phyloP scores from a whole-genome alignment of 1,140 invertebrate species.

The Hesperophylax magnus region DNA sequence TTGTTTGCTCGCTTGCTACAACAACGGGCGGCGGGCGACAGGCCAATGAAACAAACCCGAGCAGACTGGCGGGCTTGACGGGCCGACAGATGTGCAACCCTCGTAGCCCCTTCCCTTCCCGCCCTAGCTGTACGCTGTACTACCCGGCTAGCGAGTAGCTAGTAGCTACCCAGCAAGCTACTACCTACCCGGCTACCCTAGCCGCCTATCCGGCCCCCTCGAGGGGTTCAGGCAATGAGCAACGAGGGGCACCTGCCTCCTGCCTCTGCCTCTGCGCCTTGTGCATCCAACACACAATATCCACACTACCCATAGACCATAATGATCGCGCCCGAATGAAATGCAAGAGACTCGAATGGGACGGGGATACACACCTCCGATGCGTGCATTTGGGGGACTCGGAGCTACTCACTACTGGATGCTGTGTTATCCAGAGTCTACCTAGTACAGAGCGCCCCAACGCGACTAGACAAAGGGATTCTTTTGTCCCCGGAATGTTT shows the following conservation, averaged over 20 bases:
- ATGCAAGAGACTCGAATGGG: constrained; percentile 13
- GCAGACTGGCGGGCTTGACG: constrained; percentile 12
- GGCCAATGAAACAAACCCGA: not conserved
- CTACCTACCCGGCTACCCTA: too few species aligned
- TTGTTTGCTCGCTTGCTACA: not conserved
- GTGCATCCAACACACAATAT: too few species aligned
- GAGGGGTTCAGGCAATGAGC: not conserved
- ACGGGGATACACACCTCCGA: not conserved
- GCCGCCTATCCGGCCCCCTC: not conserved
- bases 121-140: not conserved
- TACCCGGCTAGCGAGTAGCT: too few species aligned
- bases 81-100: constrained; percentile 36
- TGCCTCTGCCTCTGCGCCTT: not conserved
- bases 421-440: not conserved
- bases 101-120: not conserved
- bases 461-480: not conserved
- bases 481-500: constrained; percentile 6
- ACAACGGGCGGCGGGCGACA: constrained; percentile 9
- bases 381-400: constrained; percentile 20
- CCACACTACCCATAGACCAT: constrained; percentile 16
- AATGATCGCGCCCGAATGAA: constrained; percentile 34
- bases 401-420: not conserved
- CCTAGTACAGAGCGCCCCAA: not conserved
- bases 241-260: constrained; percentile 24
- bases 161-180: too few species aligned